Percentiles rank a stretch among this genome's conserved stretches.
These are phyloP conservation scores for Tenebrosternarchus preto DNA, from an alignment of 2,113 vertebrate genomes.

Conservation along the genomic window DNA sequence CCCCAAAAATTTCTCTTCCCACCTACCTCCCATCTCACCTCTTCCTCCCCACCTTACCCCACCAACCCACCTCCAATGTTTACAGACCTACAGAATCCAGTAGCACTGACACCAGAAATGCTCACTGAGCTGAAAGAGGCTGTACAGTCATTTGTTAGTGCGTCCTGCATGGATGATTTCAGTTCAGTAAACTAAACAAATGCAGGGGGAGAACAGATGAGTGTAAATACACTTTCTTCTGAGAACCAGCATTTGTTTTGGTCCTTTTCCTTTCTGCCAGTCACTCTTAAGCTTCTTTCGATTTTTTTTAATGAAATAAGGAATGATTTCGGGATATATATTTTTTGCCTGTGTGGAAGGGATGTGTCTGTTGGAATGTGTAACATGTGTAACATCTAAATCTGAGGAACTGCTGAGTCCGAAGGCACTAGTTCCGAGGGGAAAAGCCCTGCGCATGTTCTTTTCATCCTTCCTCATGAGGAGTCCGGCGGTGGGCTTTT, in stretches of 20 bases:
- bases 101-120: not conserved
- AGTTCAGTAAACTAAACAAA: not conserved
- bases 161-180: not conserved
- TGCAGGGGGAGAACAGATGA: not conserved
- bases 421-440: too few relatives aligned
- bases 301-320: not conserved
- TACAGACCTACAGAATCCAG: too few relatives aligned
- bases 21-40: too few relatives aligned
- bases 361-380: not conserved
- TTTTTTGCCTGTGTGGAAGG: not conserved
- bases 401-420: conserved; percentile 7
- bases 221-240: too few relatives aligned
- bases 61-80: too few relatives aligned
- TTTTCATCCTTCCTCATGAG: not conserved
- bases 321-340: too few relatives aligned
- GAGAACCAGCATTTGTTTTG: not conserved
- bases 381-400: not conserved
- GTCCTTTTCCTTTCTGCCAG: not conserved
- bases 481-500: conserved; percentile 44
- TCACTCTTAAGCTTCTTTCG: not conserved
- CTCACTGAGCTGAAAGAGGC: conserved; percentile 10
- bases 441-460: too few relatives aligned
- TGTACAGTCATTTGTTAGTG: conserved; percentile 21
- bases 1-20: too few relatives aligned
- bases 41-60: too few relatives aligned